Base-by-base conservation (phyloP, 2,797 vertebrate genomes). In the Danio tinwini region DNA sequence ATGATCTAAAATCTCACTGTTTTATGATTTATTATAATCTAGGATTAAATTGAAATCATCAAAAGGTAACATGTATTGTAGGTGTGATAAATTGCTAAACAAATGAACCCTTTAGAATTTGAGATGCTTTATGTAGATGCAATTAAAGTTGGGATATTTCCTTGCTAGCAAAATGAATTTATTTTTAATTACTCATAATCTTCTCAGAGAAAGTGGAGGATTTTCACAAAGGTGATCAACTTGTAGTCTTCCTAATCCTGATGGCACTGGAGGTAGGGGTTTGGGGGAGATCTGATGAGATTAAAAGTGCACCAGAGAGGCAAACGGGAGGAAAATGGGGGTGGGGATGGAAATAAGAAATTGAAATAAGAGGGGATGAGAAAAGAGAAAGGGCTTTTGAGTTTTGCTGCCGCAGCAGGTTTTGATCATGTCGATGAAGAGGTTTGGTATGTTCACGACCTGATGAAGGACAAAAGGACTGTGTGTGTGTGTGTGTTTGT, bases 331-430 rank as follows among this genome's bases (percentile, higher is more conserved):
- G 62, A 49, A 62, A 74, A 70, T 37, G 80, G 78, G 84, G 77
- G 68, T 56, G 74, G 74, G 62, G 64, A 49, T 40, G 50, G 42
- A 17, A 69, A 45, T 56, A 67, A 78, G 61, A 58, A 81, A 84
- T 84, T 69, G 81, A 73, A 44, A 78, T 64, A 82, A 78, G 79
- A 74, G 82, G 85, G 82, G 85, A 71, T 63, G 76, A 52, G 73
- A 21, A 55, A 50, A 65, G 76, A 65, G 53, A 37, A 78, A 42
- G 50, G 70, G 74, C 86, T 85, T 87, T 86, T 88, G 85, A 90
- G 86, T 92, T 93, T 89, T 94, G 92, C 93, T 93, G 91, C 92
- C 91, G 90, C 92, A 93, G 92, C 93, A 92, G 91, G 91, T 94
- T 91, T 87, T 47, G 62, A 87, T 65, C 85, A 88, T 88, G 89